These are phyloP conservation scores for Phycodurus eques DNA, from an alignment of 2,113 vertebrate genomes.

Conservation along the genomic window DNA sequence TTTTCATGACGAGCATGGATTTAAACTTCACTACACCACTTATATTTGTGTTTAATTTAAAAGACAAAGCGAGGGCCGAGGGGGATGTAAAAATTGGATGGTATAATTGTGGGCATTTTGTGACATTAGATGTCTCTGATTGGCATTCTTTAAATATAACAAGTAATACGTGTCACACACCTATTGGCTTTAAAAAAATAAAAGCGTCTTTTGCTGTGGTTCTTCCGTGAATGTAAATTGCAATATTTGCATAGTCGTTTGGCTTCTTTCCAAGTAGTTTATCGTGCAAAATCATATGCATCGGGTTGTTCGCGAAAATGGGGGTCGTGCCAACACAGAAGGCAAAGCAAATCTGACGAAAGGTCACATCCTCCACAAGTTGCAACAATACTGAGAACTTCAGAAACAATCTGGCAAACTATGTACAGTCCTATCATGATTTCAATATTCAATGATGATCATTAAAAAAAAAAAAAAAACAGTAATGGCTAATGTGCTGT, in stretches of 20 bases:
- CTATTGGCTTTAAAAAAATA: slow-evolving; percentile 55
- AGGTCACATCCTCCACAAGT: slow-evolving; percentile 41
- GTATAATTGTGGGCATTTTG: slow-evolving; percentile 63
- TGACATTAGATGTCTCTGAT: slow-evolving; percentile 67
- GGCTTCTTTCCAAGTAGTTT: slow-evolving; percentile 55
- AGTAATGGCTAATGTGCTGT: slow-evolving; percentile 29
- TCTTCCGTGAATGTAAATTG: slow-evolving; percentile 70
- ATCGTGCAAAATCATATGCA: slow-evolving; percentile 46
- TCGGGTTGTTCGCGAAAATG: slow-evolving; percentile 47
- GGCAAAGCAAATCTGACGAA: slow-evolving; percentile 55
- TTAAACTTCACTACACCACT: slow-evolving; percentile 12
- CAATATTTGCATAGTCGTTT: slow-evolving; percentile 63
- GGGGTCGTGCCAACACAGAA: slow-evolving; percentile 34
- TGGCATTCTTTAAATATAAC: slow-evolving; percentile 69
- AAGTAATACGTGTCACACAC: slow-evolving; percentile 66
- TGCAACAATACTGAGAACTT: slow-evolving; percentile 18
- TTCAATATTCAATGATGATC: slow-evolving; percentile 19
- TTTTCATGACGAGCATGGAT: slow-evolving; percentile 41
- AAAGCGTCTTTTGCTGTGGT: slow-evolving; percentile 54
- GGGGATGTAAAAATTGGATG: slow-evolving; percentile 39
- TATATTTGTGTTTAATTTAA: not conserved
- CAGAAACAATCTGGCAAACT: slow-evolving; percentile 27
- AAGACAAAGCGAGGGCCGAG: no score
- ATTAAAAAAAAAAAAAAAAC: not conserved
- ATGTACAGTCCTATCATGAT: slow-evolving; percentile 9